These are phyloP conservation scores for Drosophila sordidula DNA, from an alignment of 2,888 invertebrate species.

Conservation along the genomic window DNA sequence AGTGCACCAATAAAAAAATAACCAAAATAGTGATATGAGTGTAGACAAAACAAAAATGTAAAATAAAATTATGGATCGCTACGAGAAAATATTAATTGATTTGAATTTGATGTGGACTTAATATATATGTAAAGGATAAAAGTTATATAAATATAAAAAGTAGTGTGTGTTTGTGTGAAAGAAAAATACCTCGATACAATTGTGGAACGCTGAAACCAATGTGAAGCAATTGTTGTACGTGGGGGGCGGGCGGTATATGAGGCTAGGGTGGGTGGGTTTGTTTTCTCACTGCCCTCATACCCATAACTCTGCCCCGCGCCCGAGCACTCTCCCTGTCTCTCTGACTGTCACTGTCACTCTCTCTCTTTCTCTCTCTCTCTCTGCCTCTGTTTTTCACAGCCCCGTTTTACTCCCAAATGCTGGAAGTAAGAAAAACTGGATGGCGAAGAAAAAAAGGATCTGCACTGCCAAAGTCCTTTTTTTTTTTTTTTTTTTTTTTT, in stretches of 20 bases:
- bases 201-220: constrained; percentile 68
- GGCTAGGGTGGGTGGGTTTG: constrained; percentile 13
- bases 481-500: no score
- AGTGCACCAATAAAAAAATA: neutral
- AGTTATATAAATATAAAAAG: constrained; percentile 10
- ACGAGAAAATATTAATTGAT: constrained; percentile 4
- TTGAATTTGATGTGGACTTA: constrained; percentile 7
- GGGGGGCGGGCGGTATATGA: constrained; percentile 8
- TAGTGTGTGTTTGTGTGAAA: constrained; percentile 20
- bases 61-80: neutral
- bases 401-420: constrained; percentile 23
- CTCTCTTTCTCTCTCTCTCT: constrained; percentile 3
- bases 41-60: neutral
- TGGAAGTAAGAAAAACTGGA: constrained; percentile 38
- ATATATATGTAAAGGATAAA: constrained; percentile 14
- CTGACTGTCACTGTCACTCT: neutral
- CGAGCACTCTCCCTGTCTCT: constrained; percentile 11
- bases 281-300: constrained; percentile 23
- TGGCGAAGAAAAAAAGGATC: constrained; percentile 3
- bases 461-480: constrained; percentile 3
- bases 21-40: constrained; percentile 1
- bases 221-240: constrained; percentile 70
- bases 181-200: constrained; percentile 70
- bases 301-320: constrained; percentile 24
- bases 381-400: neutral